phyloP scores from a whole-genome alignment of 2,797 vertebrate genomes.

The Cossypha polioptera region DNA sequence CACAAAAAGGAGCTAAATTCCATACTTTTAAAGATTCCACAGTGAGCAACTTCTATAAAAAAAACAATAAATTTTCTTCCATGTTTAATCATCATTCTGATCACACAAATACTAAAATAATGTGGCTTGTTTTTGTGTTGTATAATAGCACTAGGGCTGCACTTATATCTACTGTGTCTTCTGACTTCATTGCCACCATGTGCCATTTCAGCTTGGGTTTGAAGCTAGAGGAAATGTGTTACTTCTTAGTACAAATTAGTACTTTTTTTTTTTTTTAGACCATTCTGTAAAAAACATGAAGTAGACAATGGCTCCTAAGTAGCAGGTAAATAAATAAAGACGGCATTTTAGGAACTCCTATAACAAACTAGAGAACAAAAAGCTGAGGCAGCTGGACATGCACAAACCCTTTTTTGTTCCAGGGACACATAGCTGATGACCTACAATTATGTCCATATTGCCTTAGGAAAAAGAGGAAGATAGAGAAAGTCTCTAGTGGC shows the following conservation, averaged over 20 bases:
- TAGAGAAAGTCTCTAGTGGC: not conserved
- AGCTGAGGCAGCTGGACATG: not conserved
- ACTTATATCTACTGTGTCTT: not conserved
- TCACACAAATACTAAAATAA: not conserved
- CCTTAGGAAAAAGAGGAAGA: not conserved
- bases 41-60: not conserved
- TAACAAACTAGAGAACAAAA: not conserved
- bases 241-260: not conserved
- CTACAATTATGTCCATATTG: accelerated
- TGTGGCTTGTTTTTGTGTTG: not conserved
- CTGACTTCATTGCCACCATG: not conserved
- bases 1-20: not conserved
- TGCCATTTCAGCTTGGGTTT: not conserved
- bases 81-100: not conserved
- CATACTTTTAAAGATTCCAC: not conserved
- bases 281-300: not conserved
- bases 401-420: not conserved
- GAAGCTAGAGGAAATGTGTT: not conserved
- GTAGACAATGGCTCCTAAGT: not conserved
- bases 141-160: not conserved
- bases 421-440: not conserved
- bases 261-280: not conserved
- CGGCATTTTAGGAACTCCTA: not conserved
- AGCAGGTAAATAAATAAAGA: not conserved
- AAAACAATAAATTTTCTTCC: not conserved